Percentiles rank a stretch among this genome's conserved stretches.
Conservation (phyloP, 2,113 vertebrate genomes). For the Addax nasomaculatus region DNA sequence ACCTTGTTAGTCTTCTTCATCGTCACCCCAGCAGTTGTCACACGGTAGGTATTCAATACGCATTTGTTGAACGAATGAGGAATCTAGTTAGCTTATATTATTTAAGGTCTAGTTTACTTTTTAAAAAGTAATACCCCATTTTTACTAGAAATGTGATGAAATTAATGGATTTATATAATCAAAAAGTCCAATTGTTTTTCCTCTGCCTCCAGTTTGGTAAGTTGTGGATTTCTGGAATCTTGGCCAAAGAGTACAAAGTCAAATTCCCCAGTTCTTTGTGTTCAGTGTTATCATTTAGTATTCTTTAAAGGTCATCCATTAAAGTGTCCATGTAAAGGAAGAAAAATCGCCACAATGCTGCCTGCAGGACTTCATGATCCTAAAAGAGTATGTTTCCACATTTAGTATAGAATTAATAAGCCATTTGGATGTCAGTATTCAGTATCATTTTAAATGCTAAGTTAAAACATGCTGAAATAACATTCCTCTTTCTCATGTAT, state of each 20-base stretch:
- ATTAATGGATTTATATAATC: neutral
- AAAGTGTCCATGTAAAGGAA: neutral
- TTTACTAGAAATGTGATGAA: neutral
- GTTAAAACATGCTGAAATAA: conserved; percentile 19
- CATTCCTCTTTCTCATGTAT: neutral
- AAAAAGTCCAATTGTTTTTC: neutral
- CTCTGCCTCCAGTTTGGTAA: neutral
- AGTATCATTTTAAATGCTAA: conserved; percentile 13
- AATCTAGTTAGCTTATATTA: neutral
- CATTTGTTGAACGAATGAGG: neutral
- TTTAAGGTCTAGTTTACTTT: conserved; percentile 14
- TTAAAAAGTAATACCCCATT: neutral
- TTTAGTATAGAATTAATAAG: neutral
- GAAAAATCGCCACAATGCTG: neutral
- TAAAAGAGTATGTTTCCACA: neutral
- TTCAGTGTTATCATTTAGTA: neutral
- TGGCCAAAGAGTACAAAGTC: conserved; percentile 7
- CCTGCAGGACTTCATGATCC: neutral
- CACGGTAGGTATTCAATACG: neutral
- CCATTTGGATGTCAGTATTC: neutral
- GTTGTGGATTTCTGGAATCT: conserved; percentile 12
- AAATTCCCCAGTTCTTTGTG: conserved; percentile 12
- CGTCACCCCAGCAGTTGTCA: neutral
- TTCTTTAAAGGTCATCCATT: neutral
- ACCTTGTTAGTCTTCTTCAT: neutral